Evolutionary conservation across 2,113 vertebrate genomes (phyloP), one percentile per base, ranked within the genome.

Genomic region (Nestor notabilis): DNA sequence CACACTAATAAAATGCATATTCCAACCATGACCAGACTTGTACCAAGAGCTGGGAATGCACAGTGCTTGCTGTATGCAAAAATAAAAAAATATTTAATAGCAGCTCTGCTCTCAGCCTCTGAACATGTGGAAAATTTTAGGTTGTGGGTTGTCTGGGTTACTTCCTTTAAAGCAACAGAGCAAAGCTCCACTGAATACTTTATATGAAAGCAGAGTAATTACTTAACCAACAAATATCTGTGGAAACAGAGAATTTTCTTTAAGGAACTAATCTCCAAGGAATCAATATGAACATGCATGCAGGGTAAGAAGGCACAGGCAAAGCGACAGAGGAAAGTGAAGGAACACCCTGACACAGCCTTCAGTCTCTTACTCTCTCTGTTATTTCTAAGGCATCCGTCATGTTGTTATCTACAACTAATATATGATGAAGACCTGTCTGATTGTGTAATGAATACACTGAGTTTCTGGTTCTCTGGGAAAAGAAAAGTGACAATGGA

Each of bases 11-110:
- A 94, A 93, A 91, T 75, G 39, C 78, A 61, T 94, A 76, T 93
- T 96, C 83, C 74, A 94, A 9, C 78, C 82, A 80, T 55, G 78
- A 83, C 83, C 83, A 76, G 39, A 72, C 66, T 89, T 55, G 33
- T 91, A 84, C 41, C 44, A 43, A 75, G 81, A 91, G 35, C 84
- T 85, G 93, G 84, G 49, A 90, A 89, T 87, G 83, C 69, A 91
- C 89, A 92, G 55, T 87, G n/a, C 91, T 95, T 89, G 61, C 93
- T 93, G 93, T 87, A 96, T 94, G 90, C 94, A 97, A 96, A 95
- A 96, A 83, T 93, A 76, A 91, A 95, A 91, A 31, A 91, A 72
- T 87, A 68, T 93, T 96, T 97, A 94, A 93, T 95, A 94, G 89
- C 77, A 79, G n/a, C 24, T 96, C 84, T 90, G 61, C 91, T 91